Base-by-base conservation (phyloP, 2,888 invertebrate species). In the Empis livida region DNA sequence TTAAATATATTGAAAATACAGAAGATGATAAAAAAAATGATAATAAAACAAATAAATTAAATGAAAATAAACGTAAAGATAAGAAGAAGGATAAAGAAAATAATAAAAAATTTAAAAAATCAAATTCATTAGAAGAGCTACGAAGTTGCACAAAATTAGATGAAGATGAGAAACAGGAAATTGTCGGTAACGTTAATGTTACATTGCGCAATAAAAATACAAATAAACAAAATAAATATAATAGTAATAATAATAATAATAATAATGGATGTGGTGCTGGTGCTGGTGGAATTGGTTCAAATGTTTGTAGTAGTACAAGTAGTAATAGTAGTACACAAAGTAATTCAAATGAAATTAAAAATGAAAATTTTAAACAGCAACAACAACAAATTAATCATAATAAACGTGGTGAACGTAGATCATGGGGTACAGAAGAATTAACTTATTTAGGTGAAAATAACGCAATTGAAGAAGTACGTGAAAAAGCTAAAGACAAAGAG, bases 101-200 rank as follows among this genome's bases (percentile, higher is more conserved):
- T 38, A 65, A 71, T 32, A 68, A 72, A 45, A 60, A 67, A 31
- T 35, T 78, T 49, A 79, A 84, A 62, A 83, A 86, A 55, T 81
- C 84, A 53, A 82, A 84, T 61, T 87, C 87, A 30, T 70, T 89
- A 57, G 87, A 88, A 65, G 89, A 89, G 69, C 77, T 87, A 54
- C 60, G 68, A 45, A 84, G 84, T 43, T 80, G 82, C 56, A 80
- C 83, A 49, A 82, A 79, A 65, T 72, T 84, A 54, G 83, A 82
- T 59, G 84, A 84, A 59, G 81, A 81, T 30, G 74, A 74, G 45
- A 63, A 64, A 43, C 57, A 55, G 10, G 57, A 62, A 1, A 65
- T 20, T 20, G 63, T 55, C 43, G 52, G 44, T 49, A 51, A 62
- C 56, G 59, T 54, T 55, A 60, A 67, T 51, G 56, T 54, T 47